Conservation (phyloP, 2,113 vertebrate species). For the Syrmaticus mikado region DNA sequence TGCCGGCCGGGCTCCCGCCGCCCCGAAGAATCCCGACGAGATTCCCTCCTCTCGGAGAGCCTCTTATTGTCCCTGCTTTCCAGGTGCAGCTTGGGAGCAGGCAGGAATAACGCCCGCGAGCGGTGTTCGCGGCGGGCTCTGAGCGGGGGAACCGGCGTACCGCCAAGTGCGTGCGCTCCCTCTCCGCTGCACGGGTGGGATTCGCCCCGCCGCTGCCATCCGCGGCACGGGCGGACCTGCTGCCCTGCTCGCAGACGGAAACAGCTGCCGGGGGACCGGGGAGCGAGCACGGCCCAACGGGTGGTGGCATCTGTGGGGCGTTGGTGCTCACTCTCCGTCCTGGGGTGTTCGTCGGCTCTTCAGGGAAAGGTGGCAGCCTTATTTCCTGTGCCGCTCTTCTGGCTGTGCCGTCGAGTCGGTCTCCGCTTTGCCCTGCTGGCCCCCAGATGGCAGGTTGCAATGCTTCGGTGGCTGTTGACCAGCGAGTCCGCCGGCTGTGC, state of each 20-base stretch:
- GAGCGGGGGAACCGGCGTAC: neutral
- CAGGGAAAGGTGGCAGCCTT: neutral
- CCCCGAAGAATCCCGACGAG: neutral
- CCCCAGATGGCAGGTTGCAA: neutral
- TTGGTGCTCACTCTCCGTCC: neutral
- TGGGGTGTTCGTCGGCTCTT: fast-evolving
- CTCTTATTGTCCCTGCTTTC: neutral
- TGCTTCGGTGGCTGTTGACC: neutral
- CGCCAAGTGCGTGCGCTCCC: neutral
- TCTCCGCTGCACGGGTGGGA: neutral
- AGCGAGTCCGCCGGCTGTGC: neutral
- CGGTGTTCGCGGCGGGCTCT: neutral
- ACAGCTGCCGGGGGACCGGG: neutral
- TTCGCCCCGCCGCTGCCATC: neutral
- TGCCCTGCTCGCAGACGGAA: no score
- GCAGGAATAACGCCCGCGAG: neutral
- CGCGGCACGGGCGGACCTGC: neutral
- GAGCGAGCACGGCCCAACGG: fast-evolving
- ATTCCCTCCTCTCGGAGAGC: no score
- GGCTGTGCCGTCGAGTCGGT: fast-evolving
- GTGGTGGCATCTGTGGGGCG: neutral
- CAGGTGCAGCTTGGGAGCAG: neutral
- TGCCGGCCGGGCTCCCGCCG: neutral
- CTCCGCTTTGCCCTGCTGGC: neutral
- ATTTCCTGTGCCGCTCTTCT: neutral